Percentiles rank a stretch among this genome's conserved stretches.
These are phyloP conservation scores for Orthosia incerta DNA, from an alignment of 2,888 invertebrate species.

Conservation along the genomic window DNA sequence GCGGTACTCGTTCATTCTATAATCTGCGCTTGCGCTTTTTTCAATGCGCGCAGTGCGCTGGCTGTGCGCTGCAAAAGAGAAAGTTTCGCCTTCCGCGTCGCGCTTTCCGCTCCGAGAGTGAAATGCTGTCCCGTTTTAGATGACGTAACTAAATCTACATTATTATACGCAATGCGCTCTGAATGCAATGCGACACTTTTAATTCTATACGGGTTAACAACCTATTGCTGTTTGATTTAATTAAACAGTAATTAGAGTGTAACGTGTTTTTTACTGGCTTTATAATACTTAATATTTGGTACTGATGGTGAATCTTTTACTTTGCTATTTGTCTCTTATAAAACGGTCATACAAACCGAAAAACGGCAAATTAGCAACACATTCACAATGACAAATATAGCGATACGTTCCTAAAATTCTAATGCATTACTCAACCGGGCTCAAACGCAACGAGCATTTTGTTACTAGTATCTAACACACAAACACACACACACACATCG, in stretches of 20 bases:
- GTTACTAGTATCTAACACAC: slow-evolving; percentile 61
- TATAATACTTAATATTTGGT: neutral
- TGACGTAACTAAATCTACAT: slow-evolving; percentile 85
- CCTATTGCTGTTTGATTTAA: slow-evolving; percentile 47
- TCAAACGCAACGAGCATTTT: slow-evolving; percentile 63
- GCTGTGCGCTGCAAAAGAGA: slow-evolving; percentile 87
- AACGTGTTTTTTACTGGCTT: neutral
- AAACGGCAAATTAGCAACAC: slow-evolving; percentile 12
- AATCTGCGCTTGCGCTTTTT: slow-evolving; percentile 77
- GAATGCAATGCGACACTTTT: slow-evolving; percentile 63
- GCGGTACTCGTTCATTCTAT: slow-evolving; percentile 69
- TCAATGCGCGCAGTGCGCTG: slow-evolving; percentile 74
- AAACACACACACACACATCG: slow-evolving; percentile 56
- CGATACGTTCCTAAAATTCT: slow-evolving; percentile 62
- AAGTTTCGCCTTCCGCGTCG: slow-evolving; percentile 90
- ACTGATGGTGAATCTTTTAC: neutral
- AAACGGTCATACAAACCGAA: neutral
- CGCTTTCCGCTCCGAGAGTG: slow-evolving; percentile 90
- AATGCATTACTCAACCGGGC: slow-evolving; percentile 69
- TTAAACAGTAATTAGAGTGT: slow-evolving; percentile 35
- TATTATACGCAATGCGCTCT: slow-evolving; percentile 74
- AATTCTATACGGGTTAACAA: slow-evolving; percentile 57
- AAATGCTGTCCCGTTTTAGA: slow-evolving; percentile 89
- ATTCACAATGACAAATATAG: slow-evolving; percentile 40
- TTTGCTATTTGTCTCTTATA: slow-evolving; percentile 3